phyloP scores from a whole-genome alignment of 2,888 invertebrate genomes.

The Dichetophora obliterata region DNA sequence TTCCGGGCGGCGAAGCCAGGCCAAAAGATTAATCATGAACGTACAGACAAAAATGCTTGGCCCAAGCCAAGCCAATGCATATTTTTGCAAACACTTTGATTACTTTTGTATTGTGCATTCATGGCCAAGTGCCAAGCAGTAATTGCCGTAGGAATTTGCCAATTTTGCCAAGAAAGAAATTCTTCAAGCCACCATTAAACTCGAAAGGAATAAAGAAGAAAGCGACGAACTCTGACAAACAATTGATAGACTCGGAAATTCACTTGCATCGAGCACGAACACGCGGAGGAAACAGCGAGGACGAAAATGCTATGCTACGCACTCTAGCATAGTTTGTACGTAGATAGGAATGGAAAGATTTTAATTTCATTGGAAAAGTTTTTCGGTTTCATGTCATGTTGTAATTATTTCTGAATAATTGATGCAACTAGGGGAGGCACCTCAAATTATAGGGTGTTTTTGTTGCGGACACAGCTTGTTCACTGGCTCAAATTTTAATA shows the following conservation, averaged over 20 bases:
- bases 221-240: conserved; percentile 25
- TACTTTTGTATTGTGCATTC: conserved; percentile 23
- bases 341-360: conserved; percentile 11
- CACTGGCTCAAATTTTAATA: conserved; percentile 4
- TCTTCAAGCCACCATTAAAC: background rate
- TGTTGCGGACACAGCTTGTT: background rate
- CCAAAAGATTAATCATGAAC: conserved; percentile 23
- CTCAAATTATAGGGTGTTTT: conserved; percentile 27
- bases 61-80: background rate
- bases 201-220: background rate
- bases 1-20: conserved; percentile 2
- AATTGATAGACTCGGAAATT: conserved; percentile 31
- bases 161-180: conserved; percentile 26
- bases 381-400: conserved; percentile 19
- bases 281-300: background rate
- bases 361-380: conserved; percentile 37
- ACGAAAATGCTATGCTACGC: background rate
- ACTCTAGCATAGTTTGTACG: background rate
- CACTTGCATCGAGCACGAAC: background rate
- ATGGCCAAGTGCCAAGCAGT: conserved; percentile 32
- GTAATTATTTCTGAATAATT: conserved; percentile 35
- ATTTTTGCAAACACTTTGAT: conserved; percentile 4
- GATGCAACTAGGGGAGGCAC: conserved; percentile 10
- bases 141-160: conserved; percentile 37
- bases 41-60: background rate